Evolutionary conservation across 2,113 vertebrate species (phyloP), one percentile per base, ranked within the genome.

Genomic region (Axis porcinus): DNA sequence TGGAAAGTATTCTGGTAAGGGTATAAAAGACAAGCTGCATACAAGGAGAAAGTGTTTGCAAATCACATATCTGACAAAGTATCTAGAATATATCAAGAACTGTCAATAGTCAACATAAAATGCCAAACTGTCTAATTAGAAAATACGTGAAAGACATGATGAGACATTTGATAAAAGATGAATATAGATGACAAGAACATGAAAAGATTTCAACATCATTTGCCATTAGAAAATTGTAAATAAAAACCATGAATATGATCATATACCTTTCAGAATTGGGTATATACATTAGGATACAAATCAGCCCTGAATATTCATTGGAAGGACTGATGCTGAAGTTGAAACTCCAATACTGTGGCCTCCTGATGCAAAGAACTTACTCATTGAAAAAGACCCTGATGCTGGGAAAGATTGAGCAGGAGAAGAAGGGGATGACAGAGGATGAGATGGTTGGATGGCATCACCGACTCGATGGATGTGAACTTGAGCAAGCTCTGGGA

Each of bases 41-140:
- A 43, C 30, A 52, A 21, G 43, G 62, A 76, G 33, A 84, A 60
- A 84, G 54, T 95, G 43, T 50, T 76, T 89, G 40, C 60, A 89
- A 89, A 83, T 95, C 33, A 83, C 25, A 33, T 74, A 94, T 74
- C 33, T 94, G 74, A 88, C 36, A 89, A 67, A 81, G 5, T 33
- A 43, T 90, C 27, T 43, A 84, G 54, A 89, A 40, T 89, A 60
- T 76, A 52, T 40, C 15, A 84, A 27, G 64, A 74, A 30, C 33
- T 90, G 52, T 52, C 33, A 60, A 14, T 58, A 60, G 27, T 60
- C 94, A 90, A 60, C 54, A 76, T 74, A 60, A 90, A 95, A 76
- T 25, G 58, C 40, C 57, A 76, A 57, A 40, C 45, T 52, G 12
- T 58, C 40, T 23, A 58, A 23, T 36, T 89, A 94, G 36, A 94